A percentile compares a stretch with the other conserved stretches of the same genome.
Evolutionary conservation across 2,888 invertebrate species (phyloP).

Genomic region (Lithophane ornitopus): DNA sequence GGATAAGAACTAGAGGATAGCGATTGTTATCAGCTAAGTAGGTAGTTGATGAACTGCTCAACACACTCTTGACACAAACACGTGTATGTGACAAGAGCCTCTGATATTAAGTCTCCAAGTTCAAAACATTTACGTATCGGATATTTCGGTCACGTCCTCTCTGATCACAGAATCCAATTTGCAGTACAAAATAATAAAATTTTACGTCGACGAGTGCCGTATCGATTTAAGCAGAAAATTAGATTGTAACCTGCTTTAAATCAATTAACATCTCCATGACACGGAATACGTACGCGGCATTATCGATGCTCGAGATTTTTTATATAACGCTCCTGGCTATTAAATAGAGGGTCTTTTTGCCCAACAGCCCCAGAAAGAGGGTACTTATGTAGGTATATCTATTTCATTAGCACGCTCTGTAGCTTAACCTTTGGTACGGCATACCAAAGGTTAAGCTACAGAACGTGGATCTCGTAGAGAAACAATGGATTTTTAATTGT

Average conservation of each 20-base stretch:
- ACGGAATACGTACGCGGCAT: constrained; percentile 48
- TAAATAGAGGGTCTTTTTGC: constrained; percentile 10
- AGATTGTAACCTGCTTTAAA: constrained; percentile 81
- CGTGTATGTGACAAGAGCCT: not conserved
- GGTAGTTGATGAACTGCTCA: not conserved
- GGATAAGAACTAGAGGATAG: not conserved
- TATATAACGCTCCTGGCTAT: constrained; percentile 8
- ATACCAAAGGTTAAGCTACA: no score
- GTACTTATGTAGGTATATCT: no score
- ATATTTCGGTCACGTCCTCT: constrained; percentile 77
- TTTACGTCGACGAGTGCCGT: constrained; percentile 77
- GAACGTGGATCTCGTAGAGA: no score
- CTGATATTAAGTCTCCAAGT: constrained; percentile 36
- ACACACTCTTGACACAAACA: not conserved
- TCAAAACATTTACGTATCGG: constrained; percentile 66
- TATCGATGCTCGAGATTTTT: constrained; percentile 53
- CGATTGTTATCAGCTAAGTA: not conserved
- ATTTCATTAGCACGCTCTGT: no score
- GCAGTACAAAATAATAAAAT: constrained; percentile 83
- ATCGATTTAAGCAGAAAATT: constrained; percentile 82
- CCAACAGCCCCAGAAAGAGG: no score
- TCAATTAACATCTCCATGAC: constrained; percentile 73
- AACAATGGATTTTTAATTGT: no score
- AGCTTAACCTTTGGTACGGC: no score
- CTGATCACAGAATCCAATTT: constrained; percentile 82